Evolutionary conservation across 1,140 invertebrate genomes (phyloP).

Genomic region (Leptopilina boulardi): DNA sequence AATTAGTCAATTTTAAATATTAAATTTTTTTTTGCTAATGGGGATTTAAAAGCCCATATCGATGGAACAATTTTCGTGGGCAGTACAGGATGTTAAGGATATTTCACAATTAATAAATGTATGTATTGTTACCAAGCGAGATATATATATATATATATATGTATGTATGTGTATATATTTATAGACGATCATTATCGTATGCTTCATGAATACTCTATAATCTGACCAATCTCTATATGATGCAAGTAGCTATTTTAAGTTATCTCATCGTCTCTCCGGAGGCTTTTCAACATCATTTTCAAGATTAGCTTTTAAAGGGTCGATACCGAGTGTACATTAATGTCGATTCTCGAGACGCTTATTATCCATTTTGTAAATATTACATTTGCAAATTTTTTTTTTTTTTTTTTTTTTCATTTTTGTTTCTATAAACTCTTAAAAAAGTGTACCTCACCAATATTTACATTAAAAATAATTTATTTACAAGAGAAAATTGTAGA

Average conservation of each 20-base stretch:
- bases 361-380: not conserved
- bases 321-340: conserved; percentile 18
- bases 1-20: no score
- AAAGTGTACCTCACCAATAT: no score
- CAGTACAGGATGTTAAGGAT: not conserved
- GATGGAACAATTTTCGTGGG: not conserved
- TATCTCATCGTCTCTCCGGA: conserved; percentile 8
- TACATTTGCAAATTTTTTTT: not conserved
- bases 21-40: no score
- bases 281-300: conserved; percentile 30
- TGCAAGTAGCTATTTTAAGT: conserved; percentile 11
- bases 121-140: not conserved
- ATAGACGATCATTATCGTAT: conserved; percentile 14
- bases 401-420: no score
- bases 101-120: conserved; percentile 10
- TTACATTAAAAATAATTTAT: no score
- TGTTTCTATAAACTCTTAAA: no score
- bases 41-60: no score
- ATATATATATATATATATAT: no score
- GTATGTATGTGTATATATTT: not conserved
- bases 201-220: conserved; percentile 17
- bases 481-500: no score
- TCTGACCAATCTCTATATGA: conserved; percentile 16
- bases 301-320: conserved; percentile 31
- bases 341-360: conserved; percentile 24